A percentile compares a stretch with the other conserved stretches of the same genome.
These are phyloP conservation scores for Phoxinus dragarum DNA, from an alignment of 2,797 vertebrate genomes.

Conservation along the genomic window DNA sequence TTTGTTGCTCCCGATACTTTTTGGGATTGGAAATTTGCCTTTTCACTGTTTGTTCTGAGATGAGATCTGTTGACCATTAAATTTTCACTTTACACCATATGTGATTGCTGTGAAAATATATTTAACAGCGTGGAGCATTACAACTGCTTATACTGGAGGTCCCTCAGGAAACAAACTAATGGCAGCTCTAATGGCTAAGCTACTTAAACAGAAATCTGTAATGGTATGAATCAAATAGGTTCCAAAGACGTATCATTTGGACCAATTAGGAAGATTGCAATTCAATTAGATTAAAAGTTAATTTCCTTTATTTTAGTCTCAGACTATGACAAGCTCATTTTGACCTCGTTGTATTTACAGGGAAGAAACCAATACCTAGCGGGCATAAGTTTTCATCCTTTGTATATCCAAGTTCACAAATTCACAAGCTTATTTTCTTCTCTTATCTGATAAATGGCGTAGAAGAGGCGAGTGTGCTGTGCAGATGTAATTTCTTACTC, in stretches of 20 bases:
- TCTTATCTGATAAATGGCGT: too few species aligned
- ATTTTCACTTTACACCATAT: conserved; percentile 6
- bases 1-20: conserved; percentile 13
- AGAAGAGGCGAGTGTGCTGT: too few species aligned
- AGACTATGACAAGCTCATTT: too few species aligned
- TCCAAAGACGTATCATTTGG: not conserved
- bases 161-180: not conserved
- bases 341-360: too few species aligned
- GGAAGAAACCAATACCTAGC: not conserved
- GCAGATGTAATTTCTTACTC: too few species aligned
- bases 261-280: too few species aligned
- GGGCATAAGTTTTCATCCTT: not conserved
- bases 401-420: not conserved
- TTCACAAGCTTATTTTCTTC: too few species aligned
- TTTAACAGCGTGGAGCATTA: not conserved
- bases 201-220: not conserved
- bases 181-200: not conserved
- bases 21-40: not conserved
- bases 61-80: conserved; percentile 43
- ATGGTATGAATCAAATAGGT: not conserved
- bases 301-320: not conserved
- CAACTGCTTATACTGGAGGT: not conserved
- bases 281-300: not conserved
- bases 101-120: not conserved
- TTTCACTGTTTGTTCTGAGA: conserved; percentile 29